Evolutionary conservation across 1,140 invertebrate species (phyloP), one percentile per base, ranked within the genome.

Genomic region (Ceratitis capitata): DNA sequence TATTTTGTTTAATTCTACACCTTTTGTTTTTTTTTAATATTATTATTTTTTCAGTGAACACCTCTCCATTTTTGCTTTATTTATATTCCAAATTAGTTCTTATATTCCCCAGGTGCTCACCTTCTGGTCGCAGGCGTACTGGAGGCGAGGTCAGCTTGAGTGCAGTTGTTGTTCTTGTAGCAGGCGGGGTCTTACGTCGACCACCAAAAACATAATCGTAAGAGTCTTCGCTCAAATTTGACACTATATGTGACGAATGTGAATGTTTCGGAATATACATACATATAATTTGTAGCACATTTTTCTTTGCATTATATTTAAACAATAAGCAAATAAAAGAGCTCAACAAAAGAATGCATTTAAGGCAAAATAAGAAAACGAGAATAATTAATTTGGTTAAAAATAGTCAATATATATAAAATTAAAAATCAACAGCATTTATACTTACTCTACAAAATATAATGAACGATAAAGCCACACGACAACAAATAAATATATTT

Each of bases 171-270:
- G 69, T 78, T 78, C 69, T 78, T 89, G 87, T 87, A 88, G 91
- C 88, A 88, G 90, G 91, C 89, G 91, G 89, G 88, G 89, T 89
- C 88, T 92, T 91, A 88, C 90, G 88, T 89, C 89, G 91, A 90
- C 91, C 90, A 90, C 91, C 91, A 91, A 91, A 92, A 91, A 92
- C 91, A 92, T 92, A 92, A 91, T 92, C 91, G 89, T 92, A 92
- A 87, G 91, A 91, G 88, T 92, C 91, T 91, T 92, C 91, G 89
- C 90, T 92, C 89, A 92, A 91, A 92, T 91, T 92, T 89, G 91
- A 91, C 91, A 92, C 91, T 92, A 88, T 47, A 84, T 23, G 23
- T 47, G 45, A n/a, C 84, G 26, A 85, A 85, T 78, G 84, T 49
- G 45, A 64, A 61, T 83, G 49, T 85, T n/a, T 84, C n/a, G 49